Base-by-base conservation (phyloP, 2,888 invertebrate species). In the Melitaea athalia region DNA sequence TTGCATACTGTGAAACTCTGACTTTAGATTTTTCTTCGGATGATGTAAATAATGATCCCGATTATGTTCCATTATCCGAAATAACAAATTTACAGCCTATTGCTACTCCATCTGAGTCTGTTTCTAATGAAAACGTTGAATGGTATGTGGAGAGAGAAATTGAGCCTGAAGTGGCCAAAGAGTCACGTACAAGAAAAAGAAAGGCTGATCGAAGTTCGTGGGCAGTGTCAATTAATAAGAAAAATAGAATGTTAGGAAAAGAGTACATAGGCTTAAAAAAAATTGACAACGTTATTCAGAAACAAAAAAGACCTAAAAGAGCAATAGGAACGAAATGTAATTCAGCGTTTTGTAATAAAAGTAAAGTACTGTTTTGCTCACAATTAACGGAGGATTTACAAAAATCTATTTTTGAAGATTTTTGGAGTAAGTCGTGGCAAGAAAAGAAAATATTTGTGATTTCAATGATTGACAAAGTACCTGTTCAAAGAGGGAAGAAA, bases 161-260 rank as follows among this genome's bases (percentile, higher is more conserved):
- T 2, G 24, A 24, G 24, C 24, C 24, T 43, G 43, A 43, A 43
- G 43, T 43, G 8, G 43, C 43, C 43, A 43, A 43, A 43, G 11
- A 43, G 43, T 43, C 43, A 43, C 43, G 11, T 43, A 43, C 43
- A 43, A 43, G 43, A 43, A 43, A 43, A 43, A 43, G 24, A 24
- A 24, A 24, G 24, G 24, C 24, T 24, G 24, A 24, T 24, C 24
- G 24, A 24, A 24, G 24, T 43, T 43, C 43, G 11, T 11, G 43
- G 11, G 43, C 43, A 43, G 43, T 43, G 11, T 43, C 11, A 43
- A 10, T 81, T 78, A 68, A 80, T 78, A 66, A 80, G 76, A 6
- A 80, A 79, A 64, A 49, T 49, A 49, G 14, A 49, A 49, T 49
- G 49, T 49, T 49, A 49, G 49, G 49, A n/a, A 49, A 49, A 49